Evolutionary conservation across 2,113 vertebrate genomes (phyloP).

Genomic region (Neodon shergylaensis): DNA sequence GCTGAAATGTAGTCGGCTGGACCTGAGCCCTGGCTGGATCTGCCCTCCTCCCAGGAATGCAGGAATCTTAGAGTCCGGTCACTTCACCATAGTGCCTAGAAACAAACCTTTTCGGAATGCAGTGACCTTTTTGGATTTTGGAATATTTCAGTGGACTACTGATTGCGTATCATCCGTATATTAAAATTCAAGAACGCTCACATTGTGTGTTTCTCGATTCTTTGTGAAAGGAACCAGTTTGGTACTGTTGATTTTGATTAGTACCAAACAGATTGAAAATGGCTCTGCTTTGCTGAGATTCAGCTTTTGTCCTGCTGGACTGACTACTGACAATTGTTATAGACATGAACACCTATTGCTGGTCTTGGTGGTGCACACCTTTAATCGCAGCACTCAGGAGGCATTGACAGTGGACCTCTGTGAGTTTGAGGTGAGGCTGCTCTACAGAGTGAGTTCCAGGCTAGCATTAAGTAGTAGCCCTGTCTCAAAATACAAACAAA

Average conservation of each 20-base stretch:
- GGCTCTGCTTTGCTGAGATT: slow-evolving; percentile 2
- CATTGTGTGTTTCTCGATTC: neutral
- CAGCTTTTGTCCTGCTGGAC: neutral
- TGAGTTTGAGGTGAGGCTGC: neutral
- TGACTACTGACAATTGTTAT: neutral
- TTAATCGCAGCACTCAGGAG: neutral
- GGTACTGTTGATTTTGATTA: neutral
- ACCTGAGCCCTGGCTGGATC: neutral
- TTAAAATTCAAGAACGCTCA: neutral
- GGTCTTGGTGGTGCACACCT: neutral
- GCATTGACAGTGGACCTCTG: neutral
- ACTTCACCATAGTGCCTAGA: neutral
- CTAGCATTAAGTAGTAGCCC: neutral
- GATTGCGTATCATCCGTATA: neutral
- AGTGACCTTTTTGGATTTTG: neutral
- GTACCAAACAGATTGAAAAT: neutral
- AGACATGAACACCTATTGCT: neutral
- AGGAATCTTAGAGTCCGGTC: neutral
- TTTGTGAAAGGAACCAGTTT: neutral
- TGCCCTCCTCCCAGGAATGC: neutral
- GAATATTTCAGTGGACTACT: neutral
- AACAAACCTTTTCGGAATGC: neutral
- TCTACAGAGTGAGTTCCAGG: neutral
- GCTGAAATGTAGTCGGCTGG: neutral
- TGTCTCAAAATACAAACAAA: neutral